These are phyloP conservation scores for Eristalis arbustorum DNA, from an alignment of 2,888 invertebrate species.

Conservation along the genomic window DNA sequence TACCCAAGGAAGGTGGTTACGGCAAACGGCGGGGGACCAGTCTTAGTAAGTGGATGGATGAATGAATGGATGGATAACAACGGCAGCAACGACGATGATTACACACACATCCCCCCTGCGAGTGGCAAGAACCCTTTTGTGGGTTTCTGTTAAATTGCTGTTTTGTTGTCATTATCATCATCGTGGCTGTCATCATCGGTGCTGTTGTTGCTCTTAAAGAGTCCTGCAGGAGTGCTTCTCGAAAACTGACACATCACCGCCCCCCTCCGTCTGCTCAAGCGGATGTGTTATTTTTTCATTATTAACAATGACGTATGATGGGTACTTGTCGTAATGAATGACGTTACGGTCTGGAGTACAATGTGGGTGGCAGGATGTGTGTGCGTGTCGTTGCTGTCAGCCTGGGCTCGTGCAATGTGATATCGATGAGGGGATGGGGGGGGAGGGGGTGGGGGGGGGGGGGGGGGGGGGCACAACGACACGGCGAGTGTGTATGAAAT, in stretches of 20 bases:
- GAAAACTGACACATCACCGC: background rate
- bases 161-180: constrained; percentile 64
- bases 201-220: constrained; percentile 42
- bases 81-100: constrained; percentile 32
- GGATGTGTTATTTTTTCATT: constrained; percentile 49
- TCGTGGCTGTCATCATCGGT: constrained; percentile 39
- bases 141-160: constrained; percentile 50
- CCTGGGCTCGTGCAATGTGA: constrained; percentile 14
- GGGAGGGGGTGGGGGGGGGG: no score
- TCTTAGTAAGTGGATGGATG: constrained; percentile 27
- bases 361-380: background rate
- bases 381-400: background rate
- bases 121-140: constrained; percentile 57
- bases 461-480: no score
- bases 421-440: constrained; percentile 10
- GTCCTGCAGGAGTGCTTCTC: constrained; percentile 42
- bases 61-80: constrained; percentile 37
- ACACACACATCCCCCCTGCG: constrained; percentile 30
- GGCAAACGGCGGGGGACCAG: background rate
- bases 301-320: constrained; percentile 58
- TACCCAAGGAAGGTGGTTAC: background rate
- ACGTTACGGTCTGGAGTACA: constrained; percentile 40
- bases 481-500: background rate
- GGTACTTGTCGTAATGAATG: constrained; percentile 67
- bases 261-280: background rate